Evolutionary conservation across 2,888 invertebrate genomes (phyloP).

Genomic region (Ophion obscuratus): DNA sequence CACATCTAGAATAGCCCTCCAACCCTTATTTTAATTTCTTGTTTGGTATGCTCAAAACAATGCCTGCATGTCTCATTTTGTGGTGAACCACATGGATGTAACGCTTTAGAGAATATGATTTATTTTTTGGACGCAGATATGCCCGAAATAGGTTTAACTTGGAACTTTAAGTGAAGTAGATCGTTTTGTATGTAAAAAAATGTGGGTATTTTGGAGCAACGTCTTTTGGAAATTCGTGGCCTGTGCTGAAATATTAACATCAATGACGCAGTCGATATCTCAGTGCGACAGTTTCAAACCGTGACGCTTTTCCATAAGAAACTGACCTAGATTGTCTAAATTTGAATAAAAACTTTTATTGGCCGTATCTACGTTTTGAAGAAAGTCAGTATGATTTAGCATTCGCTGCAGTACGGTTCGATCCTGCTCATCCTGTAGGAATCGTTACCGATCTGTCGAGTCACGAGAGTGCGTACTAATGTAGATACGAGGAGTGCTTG

Average conservation of each 20-base stretch:
- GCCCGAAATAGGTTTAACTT: no score
- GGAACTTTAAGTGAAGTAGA: no score
- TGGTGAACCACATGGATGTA: no score
- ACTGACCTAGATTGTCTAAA: neutral
- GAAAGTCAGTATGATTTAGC: neutral
- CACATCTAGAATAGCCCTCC: no score
- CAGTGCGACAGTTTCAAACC: neutral
- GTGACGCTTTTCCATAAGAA: neutral
- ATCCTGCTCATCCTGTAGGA: neutral
- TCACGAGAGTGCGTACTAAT: neutral
- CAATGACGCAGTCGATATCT: no score
- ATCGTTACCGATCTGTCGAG: neutral
- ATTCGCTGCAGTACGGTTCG: neutral
- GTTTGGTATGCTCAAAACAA: no score
- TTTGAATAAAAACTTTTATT: neutral
- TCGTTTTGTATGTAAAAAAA: no score
- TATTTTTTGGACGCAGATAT: no score
- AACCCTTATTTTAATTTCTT: no score
- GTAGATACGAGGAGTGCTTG: conserved; percentile 1
- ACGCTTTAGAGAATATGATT: no score
- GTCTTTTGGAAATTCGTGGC: neutral
- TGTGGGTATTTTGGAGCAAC: no score
- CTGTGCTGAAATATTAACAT: neutral
- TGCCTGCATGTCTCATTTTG: no score
- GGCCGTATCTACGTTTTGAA: neutral